Evolutionary conservation across 2,888 invertebrate genomes (phyloP), one percentile per base, ranked within the genome.

Genomic region (Shargacucullia verbasci): DNA sequence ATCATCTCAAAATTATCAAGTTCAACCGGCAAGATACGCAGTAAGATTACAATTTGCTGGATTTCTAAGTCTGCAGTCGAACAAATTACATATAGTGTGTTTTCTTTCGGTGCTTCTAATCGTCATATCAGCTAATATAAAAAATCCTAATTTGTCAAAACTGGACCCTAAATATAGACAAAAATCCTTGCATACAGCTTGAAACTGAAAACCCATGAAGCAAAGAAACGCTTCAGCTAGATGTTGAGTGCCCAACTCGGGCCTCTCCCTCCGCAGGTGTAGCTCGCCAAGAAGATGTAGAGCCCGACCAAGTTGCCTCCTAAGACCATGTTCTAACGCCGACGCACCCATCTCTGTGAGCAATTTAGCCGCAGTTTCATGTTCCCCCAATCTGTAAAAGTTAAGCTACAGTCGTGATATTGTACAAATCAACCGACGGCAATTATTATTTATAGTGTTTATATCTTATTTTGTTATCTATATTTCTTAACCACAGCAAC

Each of bases 281-380:
- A 94, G 76, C 49, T 94, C 94, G 0, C 94, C 94, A 0, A 94
- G 81, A 5, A 93, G 73, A 60, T 93, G 91, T 39, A 94, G 58
- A 0, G 94, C 94, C 8, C 87, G 82, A 0, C 94, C 94, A 11
- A 94, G 78, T 35, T 92, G 90, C 48, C 85, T 81, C 6, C 87
- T 78, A 4, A 90, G 67, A 0, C 83, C 79, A 27, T 90, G 68
- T 4, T 91, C 82, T 91, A 94, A 89, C 0, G 92, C 92, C 59
- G 90, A 47, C 0, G 88, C 83, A 0, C 94, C 94, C 92, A 94
- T 93, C 70, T 91, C 89, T 0, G 92, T 92, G 1, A 94, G 78
- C 11, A 91, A 62, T 38, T 82, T 84, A 0, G 89, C 88, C 0
- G 94, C 90, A 27, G 70, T 65, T 55, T 90, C 90, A 49, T 91